phyloP scores from a whole-genome alignment of 1,140 invertebrate genomes.

The Drosophila guanche region DNA sequence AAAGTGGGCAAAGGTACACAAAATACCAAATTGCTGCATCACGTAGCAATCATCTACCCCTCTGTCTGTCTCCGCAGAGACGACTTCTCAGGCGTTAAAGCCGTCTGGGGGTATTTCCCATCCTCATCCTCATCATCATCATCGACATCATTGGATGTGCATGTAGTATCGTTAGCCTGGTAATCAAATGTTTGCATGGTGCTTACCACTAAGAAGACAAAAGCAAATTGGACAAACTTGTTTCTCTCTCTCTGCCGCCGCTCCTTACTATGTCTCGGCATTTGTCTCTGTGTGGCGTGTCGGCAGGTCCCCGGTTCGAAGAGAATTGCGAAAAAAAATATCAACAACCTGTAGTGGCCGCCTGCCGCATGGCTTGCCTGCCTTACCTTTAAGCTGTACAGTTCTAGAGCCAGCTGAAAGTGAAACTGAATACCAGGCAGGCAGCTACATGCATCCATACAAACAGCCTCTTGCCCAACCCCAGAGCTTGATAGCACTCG shows the following conservation, averaged over 20 bases:
- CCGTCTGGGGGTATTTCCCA: conserved; percentile 26
- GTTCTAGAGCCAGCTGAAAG: conserved; percentile 74
- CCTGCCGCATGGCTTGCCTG: conserved; percentile 25
- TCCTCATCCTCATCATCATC: conserved; percentile 23
- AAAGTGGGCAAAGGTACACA: conserved; percentile 3
- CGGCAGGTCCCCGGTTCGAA: conserved; percentile 15
- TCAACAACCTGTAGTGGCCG: conserved; percentile 55
- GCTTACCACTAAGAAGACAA: conserved; percentile 23
- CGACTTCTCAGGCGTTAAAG: conserved; percentile 32
- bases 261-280: too few relatives aligned
- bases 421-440: conserved; percentile 57
- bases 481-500: conserved; percentile 20
- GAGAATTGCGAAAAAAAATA: conserved; percentile 78
- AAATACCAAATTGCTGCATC: conserved; percentile 40
- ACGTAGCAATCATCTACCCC: conserved; percentile 4
- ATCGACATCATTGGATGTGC: conserved; percentile 13
- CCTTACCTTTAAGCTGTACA: conserved; percentile 12
- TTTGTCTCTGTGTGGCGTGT: too few relatives aligned
- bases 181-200: conserved; percentile 64
- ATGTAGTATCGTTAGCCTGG: conserved; percentile 9
- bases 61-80: not conserved
- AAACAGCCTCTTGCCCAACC: conserved; percentile 56
- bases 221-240: conserved; percentile 60
- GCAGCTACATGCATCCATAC: conserved; percentile 10
- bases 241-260: conserved; percentile 32